These are phyloP conservation scores for Isaurus tuberculatus DNA, from an alignment of 92 coral and sea anemone genomes.

Conservation along the genomic window DNA sequence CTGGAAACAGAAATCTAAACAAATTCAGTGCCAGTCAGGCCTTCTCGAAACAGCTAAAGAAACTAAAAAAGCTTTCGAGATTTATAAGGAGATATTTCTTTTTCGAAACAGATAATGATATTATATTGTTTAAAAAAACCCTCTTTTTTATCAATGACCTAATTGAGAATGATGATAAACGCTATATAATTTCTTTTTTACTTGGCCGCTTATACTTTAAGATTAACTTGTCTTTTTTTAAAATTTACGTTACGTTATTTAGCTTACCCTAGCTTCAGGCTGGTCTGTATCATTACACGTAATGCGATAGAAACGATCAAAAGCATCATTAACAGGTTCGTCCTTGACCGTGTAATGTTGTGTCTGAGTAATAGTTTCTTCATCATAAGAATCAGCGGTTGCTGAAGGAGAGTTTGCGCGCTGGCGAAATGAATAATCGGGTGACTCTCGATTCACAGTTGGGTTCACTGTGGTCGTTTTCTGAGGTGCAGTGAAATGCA, in stretches of 20 bases:
- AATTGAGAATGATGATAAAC: no score
- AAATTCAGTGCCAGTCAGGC: no score
- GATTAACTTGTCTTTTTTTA: no score
- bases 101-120: no score
- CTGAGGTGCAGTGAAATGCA: not conserved
- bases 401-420: conserved; percentile 3
- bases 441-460: not conserved
- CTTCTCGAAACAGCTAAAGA: no score
- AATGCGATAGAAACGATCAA: conserved; percentile 35
- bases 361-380: not conserved
- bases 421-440: not conserved
- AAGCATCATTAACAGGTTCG: not conserved
- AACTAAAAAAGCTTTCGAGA: no score
- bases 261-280: conserved; percentile 23
- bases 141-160: no score
- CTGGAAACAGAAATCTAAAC: no score
- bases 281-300: conserved; percentile 13
- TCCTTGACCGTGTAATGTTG: not conserved
- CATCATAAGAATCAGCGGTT: conserved; percentile 27
- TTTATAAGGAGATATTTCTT: no score
- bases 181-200: not conserved
- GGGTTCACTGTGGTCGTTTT: not conserved
- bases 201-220: not conserved
- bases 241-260: not conserved
- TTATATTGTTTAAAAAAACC: no score